phyloP scores from a whole-genome alignment of 1,140 invertebrate species.

The Dinothrombium tinctorium region DNA sequence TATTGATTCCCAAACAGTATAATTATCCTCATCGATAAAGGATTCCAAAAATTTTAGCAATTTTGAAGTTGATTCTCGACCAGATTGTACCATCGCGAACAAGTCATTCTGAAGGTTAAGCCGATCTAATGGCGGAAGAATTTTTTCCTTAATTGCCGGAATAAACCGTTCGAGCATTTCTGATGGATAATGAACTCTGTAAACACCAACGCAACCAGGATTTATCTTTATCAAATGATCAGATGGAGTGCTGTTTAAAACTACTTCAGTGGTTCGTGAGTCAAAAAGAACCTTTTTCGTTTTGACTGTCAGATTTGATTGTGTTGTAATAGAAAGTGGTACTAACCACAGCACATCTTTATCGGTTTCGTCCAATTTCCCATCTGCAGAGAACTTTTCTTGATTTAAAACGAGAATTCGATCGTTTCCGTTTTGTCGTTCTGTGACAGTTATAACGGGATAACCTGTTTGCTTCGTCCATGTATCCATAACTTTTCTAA shows the following conservation, averaged over 20 bases:
- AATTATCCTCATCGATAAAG: constrained; percentile 59
- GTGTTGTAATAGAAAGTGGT: constrained; percentile 55
- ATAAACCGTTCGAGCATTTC: constrained; percentile 50
- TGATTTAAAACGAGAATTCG: constrained; percentile 47
- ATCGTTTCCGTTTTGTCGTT: constrained; percentile 24
- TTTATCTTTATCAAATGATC: constrained; percentile 21
- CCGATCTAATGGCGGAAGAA: constrained; percentile 63
- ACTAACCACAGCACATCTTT: constrained; percentile 46
- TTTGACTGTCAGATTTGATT: constrained; percentile 33
- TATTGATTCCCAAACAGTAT: constrained; percentile 73
- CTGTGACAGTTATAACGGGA: constrained; percentile 32
- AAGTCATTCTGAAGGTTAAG: constrained; percentile 63
- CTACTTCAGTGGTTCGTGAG: constrained; percentile 21
- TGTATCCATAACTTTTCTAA: constrained; percentile 68
- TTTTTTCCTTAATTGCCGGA: constrained; percentile 46
- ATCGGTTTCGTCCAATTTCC: constrained; percentile 20
- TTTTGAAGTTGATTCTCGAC: constrained; percentile 48
- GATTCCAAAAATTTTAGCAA: constrained; percentile 45
- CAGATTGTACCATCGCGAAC: constrained; percentile 40
- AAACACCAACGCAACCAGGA: constrained; percentile 24
- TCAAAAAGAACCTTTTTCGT: constrained; percentile 37
- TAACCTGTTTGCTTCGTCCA: constrained; percentile 90
- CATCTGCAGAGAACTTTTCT: constrained; percentile 64
- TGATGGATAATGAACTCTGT: constrained; percentile 55
- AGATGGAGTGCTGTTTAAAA: constrained; percentile 1